These are phyloP conservation scores for Lutraria rhynchaena DNA, from an alignment of 1,140 invertebrate genomes.

Conservation along the genomic window DNA sequence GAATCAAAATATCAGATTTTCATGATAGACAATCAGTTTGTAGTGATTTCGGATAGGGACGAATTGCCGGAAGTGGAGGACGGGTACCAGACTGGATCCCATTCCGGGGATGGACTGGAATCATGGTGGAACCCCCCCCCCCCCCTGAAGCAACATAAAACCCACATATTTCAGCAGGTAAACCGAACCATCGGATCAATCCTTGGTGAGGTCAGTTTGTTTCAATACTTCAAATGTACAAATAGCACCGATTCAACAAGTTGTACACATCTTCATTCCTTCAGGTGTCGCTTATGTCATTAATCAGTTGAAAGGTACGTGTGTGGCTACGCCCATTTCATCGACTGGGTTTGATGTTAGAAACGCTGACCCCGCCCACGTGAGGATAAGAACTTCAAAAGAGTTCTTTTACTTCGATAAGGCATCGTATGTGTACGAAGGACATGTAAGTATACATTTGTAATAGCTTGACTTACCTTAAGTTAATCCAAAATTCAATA, in stretches of 20 bases:
- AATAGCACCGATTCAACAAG: neutral
- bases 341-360: constrained; percentile 62
- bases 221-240: neutral
- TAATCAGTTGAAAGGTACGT: constrained; percentile 61
- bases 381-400: constrained; percentile 63
- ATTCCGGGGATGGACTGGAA: too few species aligned
- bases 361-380: constrained; percentile 32
- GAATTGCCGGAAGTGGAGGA: too few species aligned
- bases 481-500: too few species aligned
- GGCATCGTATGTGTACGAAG: constrained; percentile 60
- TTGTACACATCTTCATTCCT: neutral
- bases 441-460: constrained; percentile 60
- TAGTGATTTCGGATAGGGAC: too few species aligned
- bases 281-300: constrained; percentile 69
- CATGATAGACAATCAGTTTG: too few species aligned
- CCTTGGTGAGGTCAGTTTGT: neutral
- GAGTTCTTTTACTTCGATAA: constrained; percentile 71
- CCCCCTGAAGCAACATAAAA: too few species aligned
- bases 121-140: too few species aligned
- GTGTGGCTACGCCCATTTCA: constrained; percentile 57
- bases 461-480: too few species aligned
- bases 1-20: too few species aligned
- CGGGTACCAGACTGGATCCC: too few species aligned
- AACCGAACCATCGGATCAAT: too few species aligned
- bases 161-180: too few species aligned